Evolutionary conservation across 2,888 invertebrate species (phyloP).

Genomic region (Leucozona laternaria): DNA sequence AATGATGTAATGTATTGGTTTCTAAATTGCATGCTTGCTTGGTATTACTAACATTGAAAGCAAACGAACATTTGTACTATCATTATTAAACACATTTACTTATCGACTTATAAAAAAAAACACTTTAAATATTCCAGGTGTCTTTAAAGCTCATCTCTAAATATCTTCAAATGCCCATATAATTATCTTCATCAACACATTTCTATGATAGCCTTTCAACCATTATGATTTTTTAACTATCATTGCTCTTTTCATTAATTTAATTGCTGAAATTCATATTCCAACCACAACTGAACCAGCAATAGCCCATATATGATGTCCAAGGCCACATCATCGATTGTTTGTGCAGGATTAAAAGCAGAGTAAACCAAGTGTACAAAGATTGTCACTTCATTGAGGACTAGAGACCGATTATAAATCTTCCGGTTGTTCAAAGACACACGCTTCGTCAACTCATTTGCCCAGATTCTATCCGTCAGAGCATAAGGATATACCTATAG

Average conservation of each 20-base stretch:
- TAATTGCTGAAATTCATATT: constrained; percentile 36
- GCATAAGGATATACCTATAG: not conserved
- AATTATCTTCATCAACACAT: not conserved
- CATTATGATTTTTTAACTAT: constrained; percentile 43
- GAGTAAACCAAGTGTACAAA: constrained; percentile 71
- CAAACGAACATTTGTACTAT: no score
- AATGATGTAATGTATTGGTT: no score
- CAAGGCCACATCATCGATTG: constrained; percentile 45
- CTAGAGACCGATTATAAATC: constrained; percentile 71
- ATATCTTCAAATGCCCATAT: not conserved
- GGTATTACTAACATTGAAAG: no score
- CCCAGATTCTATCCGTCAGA: constrained; percentile 48
- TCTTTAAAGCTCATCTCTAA: not conserved
- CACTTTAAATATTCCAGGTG: no score
- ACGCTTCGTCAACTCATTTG: constrained; percentile 57
- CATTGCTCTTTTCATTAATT: constrained; percentile 29
- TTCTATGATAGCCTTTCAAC: constrained; percentile 50
- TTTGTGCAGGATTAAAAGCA: constrained; percentile 49
- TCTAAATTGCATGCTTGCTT: no score
- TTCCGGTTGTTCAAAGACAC: constrained; percentile 63
- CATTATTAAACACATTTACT: no score
- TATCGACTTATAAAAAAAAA: no score
- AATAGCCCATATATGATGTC: constrained; percentile 35
- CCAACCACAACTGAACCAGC: constrained; percentile 15
- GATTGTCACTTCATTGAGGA: constrained; percentile 74